These are phyloP conservation scores for Hyposmocoma kahamanoa DNA, from an alignment of 1,140 invertebrate species.

Conservation along the genomic window DNA sequence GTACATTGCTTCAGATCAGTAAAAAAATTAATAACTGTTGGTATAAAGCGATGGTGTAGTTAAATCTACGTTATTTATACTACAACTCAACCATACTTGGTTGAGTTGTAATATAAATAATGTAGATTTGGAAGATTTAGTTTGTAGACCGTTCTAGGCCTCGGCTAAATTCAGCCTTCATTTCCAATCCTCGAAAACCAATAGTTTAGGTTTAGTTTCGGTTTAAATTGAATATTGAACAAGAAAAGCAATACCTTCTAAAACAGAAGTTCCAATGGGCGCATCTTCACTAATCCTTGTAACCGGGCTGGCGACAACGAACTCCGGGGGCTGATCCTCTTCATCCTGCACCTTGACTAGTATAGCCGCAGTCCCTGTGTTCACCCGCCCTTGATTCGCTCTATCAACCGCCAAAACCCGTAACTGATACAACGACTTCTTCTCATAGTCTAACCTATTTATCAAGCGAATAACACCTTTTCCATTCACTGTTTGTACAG, in stretches of 20 bases:
- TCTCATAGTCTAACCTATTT: constrained; percentile 89
- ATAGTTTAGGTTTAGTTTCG: too few relatives aligned
- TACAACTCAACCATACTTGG: too few relatives aligned
- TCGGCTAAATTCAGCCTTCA: too few relatives aligned
- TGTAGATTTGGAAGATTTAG: too few relatives aligned
- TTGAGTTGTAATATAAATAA: too few relatives aligned
- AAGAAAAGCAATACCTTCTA: constrained; percentile 88
- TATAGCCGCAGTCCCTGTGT: constrained; percentile 90
- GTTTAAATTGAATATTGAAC: too few relatives aligned
- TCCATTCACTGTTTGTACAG: constrained; percentile 87
- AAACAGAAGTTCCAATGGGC: constrained; percentile 83
- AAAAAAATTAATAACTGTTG: too few relatives aligned
- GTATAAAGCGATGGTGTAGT: too few relatives aligned
- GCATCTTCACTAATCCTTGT: constrained; percentile 91
- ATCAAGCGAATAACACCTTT: constrained; percentile 89
- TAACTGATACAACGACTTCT: constrained; percentile 90
- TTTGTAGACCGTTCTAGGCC: too few relatives aligned
- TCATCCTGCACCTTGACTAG: constrained; percentile 90
- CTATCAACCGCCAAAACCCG: constrained; percentile 89
- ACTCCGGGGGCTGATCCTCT: constrained; percentile 93
- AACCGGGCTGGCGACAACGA: constrained; percentile 89
- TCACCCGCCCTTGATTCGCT: constrained; percentile 84
- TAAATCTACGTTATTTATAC: too few relatives aligned
- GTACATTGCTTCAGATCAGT: too few relatives aligned
- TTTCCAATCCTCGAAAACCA: too few relatives aligned